Base-by-base conservation (phyloP, 2,797 vertebrate genomes). In the Pogoniulus pusillus region DNA sequence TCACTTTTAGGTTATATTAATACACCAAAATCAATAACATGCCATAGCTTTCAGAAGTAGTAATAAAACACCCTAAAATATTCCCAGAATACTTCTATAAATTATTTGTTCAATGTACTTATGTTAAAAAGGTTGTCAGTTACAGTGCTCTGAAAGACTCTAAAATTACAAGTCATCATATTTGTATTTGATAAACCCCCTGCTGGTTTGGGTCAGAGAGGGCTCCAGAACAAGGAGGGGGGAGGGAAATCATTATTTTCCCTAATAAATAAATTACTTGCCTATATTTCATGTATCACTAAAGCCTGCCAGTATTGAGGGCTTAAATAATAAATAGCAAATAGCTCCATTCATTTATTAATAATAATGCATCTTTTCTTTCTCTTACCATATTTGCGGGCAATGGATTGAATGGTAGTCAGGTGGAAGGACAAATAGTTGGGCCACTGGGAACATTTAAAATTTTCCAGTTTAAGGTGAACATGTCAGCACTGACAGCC, bases 231-330 rank as follows among this genome's bases (percentile, higher is more conserved):
- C 5, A 7, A 84, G 91, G 30, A 6, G 23, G 5, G 13, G 29
- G 59, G 16, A 10, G 15, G 6, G 4, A 9, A 98, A 98, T 97
- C 97, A 97, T 98, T 98, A 98, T 98, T 98, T 98, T 97, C 76
- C 93, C 96, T 97, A 98, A 98, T 98, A 98, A 98, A 98, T 98
- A 97, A 98, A 98, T 98, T 97, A 98, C 96, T 97, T 96, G 96
- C 95, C 96, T 97, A 95, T 98, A 97, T 97, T 98, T 98, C 97
- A 97, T 97, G 95, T 96, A 98, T 98, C 96, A 95, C 96, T 98
- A 97, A 97, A 94, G 94, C 85, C 89, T 95, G 94, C 93, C 95
- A 91, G 96, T 96, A 97, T 96, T 82, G 91, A 97, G 95, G 94
- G 91, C 75, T 97, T 98, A 97, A 98, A 98, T 98, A 98, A 98